Evolutionary conservation across 2,888 invertebrate species (phyloP), one percentile per base, ranked within the genome.

Genomic region (Eumerus sabulonum): DNA sequence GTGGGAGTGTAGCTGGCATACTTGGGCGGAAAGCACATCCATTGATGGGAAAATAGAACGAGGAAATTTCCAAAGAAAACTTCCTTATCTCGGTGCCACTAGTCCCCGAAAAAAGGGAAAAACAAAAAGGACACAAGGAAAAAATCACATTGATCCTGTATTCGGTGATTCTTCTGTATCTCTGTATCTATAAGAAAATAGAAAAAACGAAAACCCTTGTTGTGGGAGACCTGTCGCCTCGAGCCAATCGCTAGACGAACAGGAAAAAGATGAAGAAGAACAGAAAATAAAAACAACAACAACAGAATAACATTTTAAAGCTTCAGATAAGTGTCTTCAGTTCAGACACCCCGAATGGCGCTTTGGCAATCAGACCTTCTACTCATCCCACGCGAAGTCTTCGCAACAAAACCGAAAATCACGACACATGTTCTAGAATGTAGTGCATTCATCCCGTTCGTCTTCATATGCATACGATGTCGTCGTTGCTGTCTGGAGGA

Each of bases 161-260:
- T 18, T 12, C 11, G 12, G 9, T 4, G 40, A n/a, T 27, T 27
- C 27, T 7, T n/a, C n/a, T n/a, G n/a, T n/a, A n/a, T n/a, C n/a
- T n/a, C n/a, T n/a, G n/a, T n/a, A n/a, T n/a, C n/a, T n/a, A n/a
- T n/a, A n/a, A n/a, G n/a, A n/a, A n/a, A n/a, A n/a, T n/a, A n/a
- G n/a, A n/a, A n/a, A n/a, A 27, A 27, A 27, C 2, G 7, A 27
- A 27, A 27, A 27, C 27, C n/a, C 35, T 53, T 60, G 68, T 72
- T 60, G 72, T 76, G 76, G 76, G 66, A 76, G 76, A 72, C 66
- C 44, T 64, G 54, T 54, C 45, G 71, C 60, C 71, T 64, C 62
- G 57, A 63, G 38, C 38, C 53, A 45, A 56, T 59, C 59, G 42
- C n/a, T n/a, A n/a, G n/a, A n/a, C n/a, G n/a, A n/a, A n/a, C n/a